Percentiles rank a stretch among this genome's conserved stretches.
Conservation (phyloP, 2,113 vertebrate genomes). For the Pycnonotus jocosus region DNA sequence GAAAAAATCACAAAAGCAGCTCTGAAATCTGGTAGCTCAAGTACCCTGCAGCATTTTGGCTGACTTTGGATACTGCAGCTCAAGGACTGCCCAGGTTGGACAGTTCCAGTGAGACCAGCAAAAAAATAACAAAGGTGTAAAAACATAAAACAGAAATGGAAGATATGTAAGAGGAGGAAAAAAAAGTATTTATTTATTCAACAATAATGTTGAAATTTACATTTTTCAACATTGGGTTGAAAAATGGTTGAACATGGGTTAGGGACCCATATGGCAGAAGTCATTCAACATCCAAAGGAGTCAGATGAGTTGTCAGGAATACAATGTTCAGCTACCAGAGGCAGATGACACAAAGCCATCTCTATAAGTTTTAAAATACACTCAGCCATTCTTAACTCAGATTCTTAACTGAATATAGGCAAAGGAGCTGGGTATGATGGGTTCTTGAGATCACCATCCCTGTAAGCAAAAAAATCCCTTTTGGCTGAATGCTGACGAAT, state of each 20-base stretch:
- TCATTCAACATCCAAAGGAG: not conserved
- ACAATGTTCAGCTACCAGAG: not conserved
- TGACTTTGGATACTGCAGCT: not conserved
- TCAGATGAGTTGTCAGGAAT: not conserved
- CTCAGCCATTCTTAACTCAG: too few species aligned
- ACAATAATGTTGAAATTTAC: too few species aligned
- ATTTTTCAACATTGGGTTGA: too few species aligned
- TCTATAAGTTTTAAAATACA: accelerated
- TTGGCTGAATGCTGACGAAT: not conserved
- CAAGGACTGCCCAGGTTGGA: not conserved
- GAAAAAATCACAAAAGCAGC: not conserved
- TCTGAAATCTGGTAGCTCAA: not conserved
- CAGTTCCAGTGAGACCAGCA: not conserved
- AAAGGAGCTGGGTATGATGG: not conserved
- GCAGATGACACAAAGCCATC: not conserved
- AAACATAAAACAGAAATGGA: not conserved
- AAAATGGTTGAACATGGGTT: not conserved
- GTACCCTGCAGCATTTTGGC: not conserved
- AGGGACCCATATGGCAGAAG: not conserved
- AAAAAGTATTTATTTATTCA: not conserved
- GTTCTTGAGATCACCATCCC: not conserved
- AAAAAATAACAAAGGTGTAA: not conserved
- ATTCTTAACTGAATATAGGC: not conserved
- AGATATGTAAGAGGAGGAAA: accelerated
- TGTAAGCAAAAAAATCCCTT: not conserved